Evolutionary conservation across 2,113 vertebrate species (phyloP), one percentile per base, ranked within the genome.

Genomic region (Gambusia affinis): DNA sequence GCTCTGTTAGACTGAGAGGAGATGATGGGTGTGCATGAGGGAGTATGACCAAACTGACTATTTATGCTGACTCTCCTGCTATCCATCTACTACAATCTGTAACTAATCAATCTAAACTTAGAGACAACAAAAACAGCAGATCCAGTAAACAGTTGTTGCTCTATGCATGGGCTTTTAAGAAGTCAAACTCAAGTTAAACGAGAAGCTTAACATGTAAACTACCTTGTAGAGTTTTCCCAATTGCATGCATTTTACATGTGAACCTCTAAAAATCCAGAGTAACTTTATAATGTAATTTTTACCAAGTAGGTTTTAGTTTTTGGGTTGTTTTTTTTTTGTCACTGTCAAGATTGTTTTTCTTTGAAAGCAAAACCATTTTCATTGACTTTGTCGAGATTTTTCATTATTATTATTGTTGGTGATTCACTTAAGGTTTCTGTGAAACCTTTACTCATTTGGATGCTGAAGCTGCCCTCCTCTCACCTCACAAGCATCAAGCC

Each of bases 51-150:
- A 89, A 94, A 92, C 91, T 88, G 92, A 84, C 92, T 73, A 85
- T 94, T 95, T 95, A 93, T 95, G 94, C 95, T 95, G 94, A 95
- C 92, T 92, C 93, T 89, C 88, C 83, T 88, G 91, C 92, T 91
- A 95, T 94, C 94, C 90, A 92, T 95, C 95, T 79, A 82, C 82
- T 70, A 79, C 94, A 94, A 95, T 95, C 92, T 91, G 89, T 73
- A 70, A 82, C 93, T 94, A 95, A 95, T 95, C 95, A 94, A 95
- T 95, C 95, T 95, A 89, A 94, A 93, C 87, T 90, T 88, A 86
- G 85, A 87, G 89, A 91, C 86, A 91, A 87, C 88, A 77, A 81
- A 78, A 89, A 82, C 78, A 78, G 81, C 80, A 82, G 89, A 81
- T 86, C 85, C 80, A 87, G 73, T 87, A 75, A 87, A 82, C 72